phyloP scores from a whole-genome alignment of 2,888 invertebrate species.

The Caenorhabditis sulstoni region DNA sequence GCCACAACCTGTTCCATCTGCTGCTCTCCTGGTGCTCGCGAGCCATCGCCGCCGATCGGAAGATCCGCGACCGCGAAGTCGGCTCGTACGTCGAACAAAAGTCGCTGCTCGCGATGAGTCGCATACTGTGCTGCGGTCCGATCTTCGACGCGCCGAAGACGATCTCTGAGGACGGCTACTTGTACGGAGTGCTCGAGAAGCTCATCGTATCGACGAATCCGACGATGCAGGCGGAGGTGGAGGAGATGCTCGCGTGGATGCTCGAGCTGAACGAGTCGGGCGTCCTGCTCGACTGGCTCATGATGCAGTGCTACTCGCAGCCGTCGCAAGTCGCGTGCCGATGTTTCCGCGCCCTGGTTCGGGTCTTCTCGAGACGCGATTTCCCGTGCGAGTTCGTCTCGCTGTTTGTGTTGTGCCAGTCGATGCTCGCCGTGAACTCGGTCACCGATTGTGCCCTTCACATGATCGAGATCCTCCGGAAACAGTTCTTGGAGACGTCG shows the following conservation, averaged over 20 bases:
- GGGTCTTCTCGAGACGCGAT: slow-evolving; percentile 94
- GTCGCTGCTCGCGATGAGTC: slow-evolving; percentile 91
- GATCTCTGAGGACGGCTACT: slow-evolving; percentile 85
- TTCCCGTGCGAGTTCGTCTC: slow-evolving; percentile 91
- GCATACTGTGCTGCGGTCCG: slow-evolving; percentile 94
- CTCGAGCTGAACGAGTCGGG: slow-evolving; percentile 95
- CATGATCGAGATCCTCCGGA: slow-evolving; percentile 91
- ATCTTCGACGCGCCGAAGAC: slow-evolving; percentile 87
- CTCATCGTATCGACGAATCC: slow-evolving; percentile 89
- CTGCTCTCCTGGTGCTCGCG: slow-evolving; percentile 96
- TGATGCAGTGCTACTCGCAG: slow-evolving; percentile 90
- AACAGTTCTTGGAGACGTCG: slow-evolving; percentile 89
- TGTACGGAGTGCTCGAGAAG: slow-evolving; percentile 94
- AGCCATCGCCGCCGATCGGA: slow-evolving; percentile 69
- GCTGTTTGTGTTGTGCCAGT: slow-evolving; percentile 94
- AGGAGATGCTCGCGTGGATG: slow-evolving; percentile 93
- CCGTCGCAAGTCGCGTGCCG: slow-evolving; percentile 88
- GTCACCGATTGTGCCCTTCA: slow-evolving; percentile 87
- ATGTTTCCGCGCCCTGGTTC: slow-evolving; percentile 95
- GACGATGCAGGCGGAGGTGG: slow-evolving; percentile 90
- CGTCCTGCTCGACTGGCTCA: slow-evolving; percentile 95
- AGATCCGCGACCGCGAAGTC: slow-evolving; percentile 63
- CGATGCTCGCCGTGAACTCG: slow-evolving; percentile 64
- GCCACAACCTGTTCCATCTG: slow-evolving; percentile 90
- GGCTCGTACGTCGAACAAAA: slow-evolving; percentile 82